Base-by-base conservation (phyloP, 64 coral and sea anemone species). In the Montipora foliosa region DNA sequence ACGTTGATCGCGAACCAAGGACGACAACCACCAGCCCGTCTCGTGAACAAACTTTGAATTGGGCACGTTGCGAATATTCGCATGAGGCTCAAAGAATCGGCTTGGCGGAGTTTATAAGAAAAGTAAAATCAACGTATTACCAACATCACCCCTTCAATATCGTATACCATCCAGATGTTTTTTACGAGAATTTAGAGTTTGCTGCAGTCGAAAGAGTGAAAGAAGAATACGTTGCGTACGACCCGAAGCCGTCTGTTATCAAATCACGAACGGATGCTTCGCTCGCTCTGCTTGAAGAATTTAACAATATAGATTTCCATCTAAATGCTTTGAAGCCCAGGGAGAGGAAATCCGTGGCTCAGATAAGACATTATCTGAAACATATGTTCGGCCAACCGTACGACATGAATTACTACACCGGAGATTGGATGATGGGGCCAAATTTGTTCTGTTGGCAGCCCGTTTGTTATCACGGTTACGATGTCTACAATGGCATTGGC, bases 351-450 rank as follows among this genome's bases (percentile, higher is more conserved):
- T 69, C 97, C 11, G 61, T 98, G 10, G 82, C 70, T 1, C 97
- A 98, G 75, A 76, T 95, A 0, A 94, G 89, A 44, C 97, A 96
- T 37, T 98, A 92, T 84, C 58, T 98, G 6, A 69, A 95, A 51
- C 97, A 98, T 16, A 47, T 85, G 12, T 98, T 98, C 52, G 97
- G 97, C 0, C 83, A 94, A 15, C 94, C 94, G 0, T 98, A 98
- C 45, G 94, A 95, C 70, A 78, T 94, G 2, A 98, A 98, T 52
- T 98, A 94, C 48, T 98, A 98, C 3, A 83, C 94, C 0, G 97
- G 91, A 2, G 97, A 98, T 13, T 98, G 97, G 97, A 88, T 98
- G 91, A 83, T 96, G 92, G 97, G 97, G 6, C 97, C 97, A 2
- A 96, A 98, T 81, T 49, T 91, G 25, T 98, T 96, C 75, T 98